Evolutionary conservation across 2,113 vertebrate genomes (phyloP).

Genomic region (Amblyopsis rosae): DNA sequence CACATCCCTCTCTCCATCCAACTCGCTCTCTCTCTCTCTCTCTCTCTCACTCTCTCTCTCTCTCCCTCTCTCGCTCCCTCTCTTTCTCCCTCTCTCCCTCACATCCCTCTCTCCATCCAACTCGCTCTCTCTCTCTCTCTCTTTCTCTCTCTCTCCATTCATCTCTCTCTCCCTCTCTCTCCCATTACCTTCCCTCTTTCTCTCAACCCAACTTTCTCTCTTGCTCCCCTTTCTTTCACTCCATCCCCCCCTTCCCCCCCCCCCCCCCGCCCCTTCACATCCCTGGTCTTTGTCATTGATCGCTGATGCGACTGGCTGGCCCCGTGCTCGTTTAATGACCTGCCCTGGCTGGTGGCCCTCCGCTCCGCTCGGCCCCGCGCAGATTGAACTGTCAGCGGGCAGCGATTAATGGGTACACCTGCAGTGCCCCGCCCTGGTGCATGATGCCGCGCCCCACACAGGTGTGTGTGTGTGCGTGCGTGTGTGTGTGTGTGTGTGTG

Average conservation of each 20-base stretch:
- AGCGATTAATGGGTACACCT: constrained; percentile 96
- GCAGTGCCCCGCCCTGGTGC: constrained; percentile 68
- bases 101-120: neutral
- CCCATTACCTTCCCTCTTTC: constrained; percentile 24
- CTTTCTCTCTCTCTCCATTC: too few relatives aligned
- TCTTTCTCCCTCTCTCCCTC: neutral
- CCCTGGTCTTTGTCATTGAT: constrained; percentile 99
- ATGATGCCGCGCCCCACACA: constrained; percentile 21
- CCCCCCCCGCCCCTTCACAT: neutral
- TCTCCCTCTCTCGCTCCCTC: neutral
- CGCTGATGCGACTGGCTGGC: constrained; percentile 99
- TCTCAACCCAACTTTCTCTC: constrained; percentile 41
- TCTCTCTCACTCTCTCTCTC: neutral
- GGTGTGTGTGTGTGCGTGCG: constrained; percentile 13
- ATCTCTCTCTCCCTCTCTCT: too few relatives aligned
- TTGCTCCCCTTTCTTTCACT: constrained; percentile 35
- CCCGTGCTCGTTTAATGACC: constrained; percentile 97
- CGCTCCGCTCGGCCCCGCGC: constrained; percentile 74
- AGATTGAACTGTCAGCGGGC: constrained; percentile 99
- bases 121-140: too few relatives aligned
- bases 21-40: constrained; percentile 11
- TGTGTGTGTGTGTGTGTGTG: neutral
- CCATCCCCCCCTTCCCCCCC: constrained; percentile 10
- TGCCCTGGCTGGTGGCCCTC: constrained; percentile 85
- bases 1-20: constrained; percentile 30